Conservation (phyloP, 2,888 invertebrate genomes). For the Hoplodrina blanda region DNA sequence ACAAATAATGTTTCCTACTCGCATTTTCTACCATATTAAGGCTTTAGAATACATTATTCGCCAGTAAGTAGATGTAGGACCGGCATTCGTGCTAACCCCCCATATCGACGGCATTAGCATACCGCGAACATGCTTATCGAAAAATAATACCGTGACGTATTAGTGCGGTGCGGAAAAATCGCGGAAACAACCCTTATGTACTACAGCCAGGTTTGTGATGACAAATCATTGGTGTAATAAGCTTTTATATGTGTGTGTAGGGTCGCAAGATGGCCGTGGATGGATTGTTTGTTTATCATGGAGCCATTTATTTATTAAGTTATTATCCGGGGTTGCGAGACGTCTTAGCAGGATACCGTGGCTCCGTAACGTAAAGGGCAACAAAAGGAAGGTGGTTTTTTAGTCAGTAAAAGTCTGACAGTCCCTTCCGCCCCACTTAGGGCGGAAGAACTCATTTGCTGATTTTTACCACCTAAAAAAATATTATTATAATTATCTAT, state of each 20-base stretch:
- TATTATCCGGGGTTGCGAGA: too few species aligned
- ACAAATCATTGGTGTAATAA: not conserved
- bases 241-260: not conserved
- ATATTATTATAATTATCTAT: too few species aligned
- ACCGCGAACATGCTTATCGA: slow-evolving; percentile 30
- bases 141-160: slow-evolving; percentile 47
- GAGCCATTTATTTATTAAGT: too few species aligned
- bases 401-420: too few species aligned
- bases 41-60: slow-evolving; percentile 35
- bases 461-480: too few species aligned
- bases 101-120: slow-evolving; percentile 50
- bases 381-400: too few species aligned
- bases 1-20: slow-evolving; percentile 2
- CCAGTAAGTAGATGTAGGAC: not conserved
- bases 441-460: too few species aligned
- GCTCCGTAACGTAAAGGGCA: too few species aligned
- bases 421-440: too few species aligned
- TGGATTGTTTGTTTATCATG: too few species aligned
- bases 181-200: slow-evolving; percentile 30
- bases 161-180: slow-evolving; percentile 41
- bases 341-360: too few species aligned
- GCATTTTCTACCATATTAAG: slow-evolving; percentile 23
- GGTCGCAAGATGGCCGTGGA: too few species aligned
- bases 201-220: not conserved
- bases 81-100: slow-evolving; percentile 46